These are phyloP conservation scores for Gymnopithys bicolor DNA, from an alignment of 2,797 vertebrate genomes.

Conservation along the genomic window DNA sequence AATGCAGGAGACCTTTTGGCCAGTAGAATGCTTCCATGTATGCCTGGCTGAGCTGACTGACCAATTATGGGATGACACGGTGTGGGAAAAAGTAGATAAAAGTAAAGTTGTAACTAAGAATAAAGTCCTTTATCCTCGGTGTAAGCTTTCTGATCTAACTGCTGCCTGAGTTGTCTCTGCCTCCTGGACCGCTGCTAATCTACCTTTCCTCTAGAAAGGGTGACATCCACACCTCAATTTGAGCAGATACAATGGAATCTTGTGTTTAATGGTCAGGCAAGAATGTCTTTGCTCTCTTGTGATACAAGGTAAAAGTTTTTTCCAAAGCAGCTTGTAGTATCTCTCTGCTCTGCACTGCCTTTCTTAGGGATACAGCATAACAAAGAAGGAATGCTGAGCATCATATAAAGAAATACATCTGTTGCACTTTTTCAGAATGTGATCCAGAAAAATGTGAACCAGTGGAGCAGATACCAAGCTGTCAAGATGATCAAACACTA, in stretches of 20 bases:
- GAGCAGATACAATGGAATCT: not conserved
- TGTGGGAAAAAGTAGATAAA: too few relatives aligned
- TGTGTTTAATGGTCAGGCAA: rapidly evolving
- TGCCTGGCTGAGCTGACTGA: too few relatives aligned
- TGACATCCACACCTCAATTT: not conserved
- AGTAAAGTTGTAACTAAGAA: too few relatives aligned
- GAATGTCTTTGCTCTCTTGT: not conserved
- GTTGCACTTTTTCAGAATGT: conserved; percentile 82
- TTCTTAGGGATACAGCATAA: not conserved
- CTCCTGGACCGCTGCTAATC: too few relatives aligned
- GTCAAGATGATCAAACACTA: conserved; percentile 87
- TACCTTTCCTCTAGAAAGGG: too few relatives aligned
- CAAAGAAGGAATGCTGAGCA: not conserved
- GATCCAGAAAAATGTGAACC: conserved; percentile 89
- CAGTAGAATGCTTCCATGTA: too few relatives aligned
- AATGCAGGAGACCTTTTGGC: too few relatives aligned
- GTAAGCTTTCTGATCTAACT: too few relatives aligned
- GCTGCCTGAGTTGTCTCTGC: too few relatives aligned
- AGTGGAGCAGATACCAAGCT: conserved; percentile 77
- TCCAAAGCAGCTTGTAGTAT: not conserved
- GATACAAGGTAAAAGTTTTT: not conserved
- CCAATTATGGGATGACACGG: too few relatives aligned
- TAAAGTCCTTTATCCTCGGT: too few relatives aligned
- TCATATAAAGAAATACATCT: not conserved
- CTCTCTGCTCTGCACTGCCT: not conserved